phyloP scores from a whole-genome alignment of 53 echinoderm and acorn worm species.

The Luidia sarsii region DNA sequence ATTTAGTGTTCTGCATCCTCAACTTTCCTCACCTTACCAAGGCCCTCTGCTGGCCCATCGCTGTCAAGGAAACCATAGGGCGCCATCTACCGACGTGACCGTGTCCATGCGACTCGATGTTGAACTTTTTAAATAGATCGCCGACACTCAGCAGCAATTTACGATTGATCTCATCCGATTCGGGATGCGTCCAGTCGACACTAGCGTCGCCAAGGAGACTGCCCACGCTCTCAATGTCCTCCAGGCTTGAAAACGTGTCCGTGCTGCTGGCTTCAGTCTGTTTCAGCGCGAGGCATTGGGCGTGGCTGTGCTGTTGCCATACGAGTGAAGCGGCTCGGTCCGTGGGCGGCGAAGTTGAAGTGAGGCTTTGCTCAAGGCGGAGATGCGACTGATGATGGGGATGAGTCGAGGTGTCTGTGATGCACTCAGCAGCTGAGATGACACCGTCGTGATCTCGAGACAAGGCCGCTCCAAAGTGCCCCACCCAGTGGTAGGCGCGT shows the following conservation, averaged over 20 bases:
- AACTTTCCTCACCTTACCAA: too few species aligned
- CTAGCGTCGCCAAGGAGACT: constrained; percentile 37
- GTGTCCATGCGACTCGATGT: constrained; percentile 75
- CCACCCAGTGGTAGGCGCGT: constrained; percentile 64
- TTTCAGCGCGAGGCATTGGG: background rate
- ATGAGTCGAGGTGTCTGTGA: background rate
- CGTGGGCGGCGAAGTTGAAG: background rate
- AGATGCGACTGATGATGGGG: constrained; percentile 9
- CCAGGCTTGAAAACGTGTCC: constrained; percentile 63
- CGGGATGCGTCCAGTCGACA: constrained; percentile 38
- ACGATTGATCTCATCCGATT: constrained; percentile 39
- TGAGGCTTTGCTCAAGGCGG: too few species aligned
- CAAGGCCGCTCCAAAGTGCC: constrained; percentile 54
- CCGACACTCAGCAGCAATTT: constrained; percentile 70
- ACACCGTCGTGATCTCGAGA: constrained; percentile 32
- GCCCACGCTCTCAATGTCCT: constrained; percentile 63
- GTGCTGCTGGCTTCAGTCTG: constrained; percentile 13
- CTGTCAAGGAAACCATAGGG: constrained; percentile 81
- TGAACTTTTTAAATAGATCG: constrained; percentile 74
- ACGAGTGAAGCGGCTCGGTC: constrained; percentile 18
- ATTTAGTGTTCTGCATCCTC: too few species aligned
- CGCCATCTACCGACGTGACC: constrained; percentile 69
- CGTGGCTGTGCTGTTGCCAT: background rate
- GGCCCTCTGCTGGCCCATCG: constrained; percentile 60
- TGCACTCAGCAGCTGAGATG: background rate